Base-by-base conservation (phyloP, 2,888 invertebrate species). In the Agapostemon virescens region DNA sequence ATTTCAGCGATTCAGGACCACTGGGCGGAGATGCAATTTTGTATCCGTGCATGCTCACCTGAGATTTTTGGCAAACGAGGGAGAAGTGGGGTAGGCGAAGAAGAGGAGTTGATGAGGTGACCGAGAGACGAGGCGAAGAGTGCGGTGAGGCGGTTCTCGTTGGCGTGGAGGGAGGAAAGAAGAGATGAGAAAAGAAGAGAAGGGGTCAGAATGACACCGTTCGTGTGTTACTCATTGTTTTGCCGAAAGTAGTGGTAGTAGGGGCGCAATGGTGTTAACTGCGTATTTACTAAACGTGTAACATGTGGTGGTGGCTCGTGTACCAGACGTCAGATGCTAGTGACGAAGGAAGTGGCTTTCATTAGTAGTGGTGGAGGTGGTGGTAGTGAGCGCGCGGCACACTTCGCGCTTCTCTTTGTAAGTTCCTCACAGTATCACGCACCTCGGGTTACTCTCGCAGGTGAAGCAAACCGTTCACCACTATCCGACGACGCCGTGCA, bases 401-500 rank as follows among this genome's bases (percentile, higher is more conserved):
- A 85, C 86, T 86, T 84, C 79, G 84, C 77, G 79, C 84, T 77
- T 79, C 84, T 86, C 85, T 85, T 84, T 85, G 84, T 84, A 82
- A 82, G 82, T 82, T 84, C 61, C 79, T 49, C 81, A 67, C 77
- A 81, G 79, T 85, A 79, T 66, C 85, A 80, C 83, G 77, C 77
- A 85, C 77, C 79, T 75, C 73, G 85, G 68, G 74, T 77, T 82
- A 55, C 83, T 83, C 83, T 81, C 68, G 73, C 86, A 84, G 79
- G 73, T 81, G 81, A 81, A 78, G 77, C 64, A 72, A 70, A 78
- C 42, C 69, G 75, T 79, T 77, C 72, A 9, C 61, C 66, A 58
- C 58, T 49, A 11, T 69, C 67, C 68, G 33, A 33, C 68, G 26
- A 33, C 38, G 11, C n/a, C 70, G 74, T 38, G n/a, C 42, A 30